Percentiles rank a stretch among this genome's conserved stretches.
Evolutionary conservation across 2,113 vertebrate species (phyloP).

Genomic region (Phalacrocorax carbo): DNA sequence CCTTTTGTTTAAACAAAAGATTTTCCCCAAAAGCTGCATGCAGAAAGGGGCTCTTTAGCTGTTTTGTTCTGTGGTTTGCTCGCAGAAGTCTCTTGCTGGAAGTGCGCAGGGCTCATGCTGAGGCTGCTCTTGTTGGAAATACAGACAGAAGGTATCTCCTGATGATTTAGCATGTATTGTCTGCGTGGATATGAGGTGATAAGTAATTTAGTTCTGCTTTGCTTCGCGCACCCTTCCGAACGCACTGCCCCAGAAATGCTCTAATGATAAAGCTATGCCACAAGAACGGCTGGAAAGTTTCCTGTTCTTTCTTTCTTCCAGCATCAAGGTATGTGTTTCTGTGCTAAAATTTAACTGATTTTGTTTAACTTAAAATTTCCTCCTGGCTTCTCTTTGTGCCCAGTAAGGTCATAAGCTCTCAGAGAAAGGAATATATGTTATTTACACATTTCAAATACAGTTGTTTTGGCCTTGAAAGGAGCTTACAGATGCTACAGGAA

Average conservation of each 20-base stretch:
- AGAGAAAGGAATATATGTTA: not conserved
- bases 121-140: not conserved
- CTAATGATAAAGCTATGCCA: not conserved
- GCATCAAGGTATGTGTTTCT: not conserved
- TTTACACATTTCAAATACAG: not conserved
- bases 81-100: not conserved
- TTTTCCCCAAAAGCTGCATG: constrained; percentile 13
- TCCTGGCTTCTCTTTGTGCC: not conserved
- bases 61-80: not conserved
- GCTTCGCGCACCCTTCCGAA: not conserved
- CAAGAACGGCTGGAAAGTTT: not conserved
- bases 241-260: rapidly evolving
- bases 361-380: not conserved
- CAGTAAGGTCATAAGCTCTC: not conserved
- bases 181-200: not conserved
- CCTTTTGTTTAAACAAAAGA: constrained; percentile 53
- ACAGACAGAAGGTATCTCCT: not conserved
- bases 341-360: not conserved
- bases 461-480: not conserved
- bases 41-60: not conserved
- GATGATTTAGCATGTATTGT: not conserved
- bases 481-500: not conserved
- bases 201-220: not conserved
- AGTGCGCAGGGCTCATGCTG: not conserved
- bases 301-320: not conserved